Base-by-base conservation (phyloP, 2,113 vertebrate genomes). In the Grammomys surdaster region DNA sequence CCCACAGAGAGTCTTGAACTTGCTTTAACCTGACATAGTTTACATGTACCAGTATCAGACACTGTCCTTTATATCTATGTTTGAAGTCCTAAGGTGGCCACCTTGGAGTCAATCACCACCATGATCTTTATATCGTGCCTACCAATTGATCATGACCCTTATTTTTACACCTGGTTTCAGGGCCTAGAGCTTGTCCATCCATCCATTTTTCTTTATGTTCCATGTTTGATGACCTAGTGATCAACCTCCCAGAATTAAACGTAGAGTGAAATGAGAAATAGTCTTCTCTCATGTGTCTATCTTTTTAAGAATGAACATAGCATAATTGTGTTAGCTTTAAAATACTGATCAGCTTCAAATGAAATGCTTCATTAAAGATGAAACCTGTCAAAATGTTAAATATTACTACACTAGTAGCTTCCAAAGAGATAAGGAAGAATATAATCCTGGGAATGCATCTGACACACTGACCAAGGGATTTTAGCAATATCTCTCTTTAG, bases 321-420 rank as follows among this genome's bases (percentile, higher is more conserved):
- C 12, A 8, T 43, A 88, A n/a, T 60, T 95, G 6, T 93, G 5
- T 72, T 82, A 80, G 36, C 81, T 86, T 91, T 65, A 77, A 95
- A 94, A 77, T 94, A 86, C 84, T 88, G 56, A 88, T 73, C 48
- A 65, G 33, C 67, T 94, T 56, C 94, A 95, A 93, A 91, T 63
- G 56, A 58, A 89, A 80, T 72, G n/a, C 9, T 73, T 96, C 36
- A 70, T 93, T 89, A 24, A 76, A 96, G 95, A 72, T 78, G 28
- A 31, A 91, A 24, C 3, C 2, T 82, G 94, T 76, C 20, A 86
- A 75, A 92, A 78, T n/a, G 43, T 43, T 92, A 69, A 36, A 63
- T 48, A 80, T 91, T 81, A 78, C 36, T 28, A 3, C 3, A 78
- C 40, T 93, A 69, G 12, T 43, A 43, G 31, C 28, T 89, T 94